Base-by-base conservation (phyloP, 2,797 vertebrate species). In the Limnodromus scolopaceus region DNA sequence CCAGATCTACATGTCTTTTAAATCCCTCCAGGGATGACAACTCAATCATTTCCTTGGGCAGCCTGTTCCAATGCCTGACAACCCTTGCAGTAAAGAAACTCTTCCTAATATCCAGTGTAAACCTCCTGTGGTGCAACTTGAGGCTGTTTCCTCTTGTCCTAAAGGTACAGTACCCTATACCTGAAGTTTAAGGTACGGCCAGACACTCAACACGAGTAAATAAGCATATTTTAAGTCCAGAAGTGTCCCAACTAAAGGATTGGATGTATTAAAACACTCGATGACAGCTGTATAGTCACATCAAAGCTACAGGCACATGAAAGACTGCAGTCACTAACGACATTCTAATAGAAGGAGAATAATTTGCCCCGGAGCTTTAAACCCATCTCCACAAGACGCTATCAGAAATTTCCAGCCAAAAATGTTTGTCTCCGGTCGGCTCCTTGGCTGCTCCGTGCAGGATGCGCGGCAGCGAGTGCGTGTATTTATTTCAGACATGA, bases 401-500 rank as follows among this genome's bases (percentile, higher is more conserved):
- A 69, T 32, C 43, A 78, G 75, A 41, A 80, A 64, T 36, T 78
- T 48, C 78, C 61, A 95, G 57, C 45, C 79, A 57, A 28, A 68
- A 64, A 1, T 1, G 2, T 53, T 69, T 36, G 18, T 48, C 89
- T 53, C 60, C 2, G 8, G 45, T 60, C 80, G 70, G 80, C 53
- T 84, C 88, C 90, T 83, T 70, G 8, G 3, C 30, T 79, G 79
- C 61, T 82, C 58, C 3, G 3, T 39, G 79, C 69, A 77, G 89
- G 90, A 68, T 22, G 45, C 3, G 0, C 0, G 0, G 89, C 94
- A 85, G 78, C 1, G 4, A 89, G 84, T 3, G 18, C 69, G 1
- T 2, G 69, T 38, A 36, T 84, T 92, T 78, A 88, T 82, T 88
- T 96, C 94, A 96, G 95, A 84, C 75, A 34, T 41, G 77, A 93